phyloP scores from a whole-genome alignment of 2,888 invertebrate genomes.

The Drosophila prolongata region DNA sequence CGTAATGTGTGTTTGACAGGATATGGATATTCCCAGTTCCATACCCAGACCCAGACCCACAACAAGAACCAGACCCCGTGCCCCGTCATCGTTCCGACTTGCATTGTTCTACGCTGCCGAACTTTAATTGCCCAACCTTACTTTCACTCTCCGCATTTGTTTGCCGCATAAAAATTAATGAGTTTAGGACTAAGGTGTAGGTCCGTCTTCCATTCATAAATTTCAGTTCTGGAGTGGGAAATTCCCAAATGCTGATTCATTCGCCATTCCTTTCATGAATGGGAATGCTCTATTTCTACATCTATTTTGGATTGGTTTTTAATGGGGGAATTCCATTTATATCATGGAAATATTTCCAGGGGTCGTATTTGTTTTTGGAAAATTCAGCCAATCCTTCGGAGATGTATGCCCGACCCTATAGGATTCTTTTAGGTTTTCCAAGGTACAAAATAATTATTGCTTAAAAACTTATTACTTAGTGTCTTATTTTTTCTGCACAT shows the following conservation, averaged over 20 bases:
- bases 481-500: too few relatives aligned
- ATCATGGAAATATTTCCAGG: constrained; percentile 8
- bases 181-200: constrained; percentile 38
- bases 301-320: constrained; percentile 60
- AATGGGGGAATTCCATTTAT: constrained; percentile 58
- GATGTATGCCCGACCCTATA: not conserved
- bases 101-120: constrained; percentile 42
- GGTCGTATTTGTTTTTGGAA: not conserved
- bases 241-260: constrained; percentile 50
- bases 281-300: constrained; percentile 40
- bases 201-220: constrained; percentile 64
- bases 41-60: constrained; percentile 11
- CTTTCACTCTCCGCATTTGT: constrained; percentile 63
- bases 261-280: constrained; percentile 55
- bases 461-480: too few relatives aligned
- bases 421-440: not conserved
- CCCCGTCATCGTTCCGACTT: constrained; percentile 43
- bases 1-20: constrained; percentile 72
- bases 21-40: constrained; percentile 55
- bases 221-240: constrained; percentile 42
- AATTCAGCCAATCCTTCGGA: not conserved
- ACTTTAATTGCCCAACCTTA: constrained; percentile 66
- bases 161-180: constrained; percentile 68
- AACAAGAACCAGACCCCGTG: constrained; percentile 36
- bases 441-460: too few relatives aligned